These are phyloP conservation scores for Numida meleagris DNA, from an alignment of 2,113 vertebrate species.

Conservation along the genomic window DNA sequence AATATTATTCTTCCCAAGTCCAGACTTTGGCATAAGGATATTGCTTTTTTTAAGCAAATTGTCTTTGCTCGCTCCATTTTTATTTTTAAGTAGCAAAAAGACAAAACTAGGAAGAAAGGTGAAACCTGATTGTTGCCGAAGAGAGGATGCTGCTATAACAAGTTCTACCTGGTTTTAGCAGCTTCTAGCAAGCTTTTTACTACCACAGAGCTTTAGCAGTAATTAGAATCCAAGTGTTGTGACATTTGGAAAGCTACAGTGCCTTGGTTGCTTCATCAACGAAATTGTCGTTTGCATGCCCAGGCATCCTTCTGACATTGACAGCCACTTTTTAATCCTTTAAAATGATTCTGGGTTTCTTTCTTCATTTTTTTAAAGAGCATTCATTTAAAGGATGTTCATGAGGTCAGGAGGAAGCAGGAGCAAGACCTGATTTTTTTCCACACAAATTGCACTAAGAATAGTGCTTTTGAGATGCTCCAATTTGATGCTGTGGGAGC, in stretches of 20 bases:
- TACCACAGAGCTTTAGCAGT: background rate
- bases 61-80: background rate
- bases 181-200: background rate
- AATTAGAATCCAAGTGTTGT: background rate
- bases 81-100: background rate
- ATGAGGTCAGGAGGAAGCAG: background rate
- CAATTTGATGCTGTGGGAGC: background rate
- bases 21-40: background rate
- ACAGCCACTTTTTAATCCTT: background rate
- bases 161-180: background rate
- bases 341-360: background rate
- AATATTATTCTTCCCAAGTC: background rate
- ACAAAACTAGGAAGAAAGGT: background rate
- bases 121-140: background rate
- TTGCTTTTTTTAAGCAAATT: background rate
- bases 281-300: background rate
- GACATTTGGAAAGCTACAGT: background rate
- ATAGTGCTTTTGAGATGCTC: background rate
- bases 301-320: background rate
- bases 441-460: background rate
- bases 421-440: background rate
- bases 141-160: background rate
- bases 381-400: background rate
- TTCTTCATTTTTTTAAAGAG: background rate
- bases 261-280: background rate